Conservation (phyloP, 2,888 invertebrate species). For the Stenodema calcarata region DNA sequence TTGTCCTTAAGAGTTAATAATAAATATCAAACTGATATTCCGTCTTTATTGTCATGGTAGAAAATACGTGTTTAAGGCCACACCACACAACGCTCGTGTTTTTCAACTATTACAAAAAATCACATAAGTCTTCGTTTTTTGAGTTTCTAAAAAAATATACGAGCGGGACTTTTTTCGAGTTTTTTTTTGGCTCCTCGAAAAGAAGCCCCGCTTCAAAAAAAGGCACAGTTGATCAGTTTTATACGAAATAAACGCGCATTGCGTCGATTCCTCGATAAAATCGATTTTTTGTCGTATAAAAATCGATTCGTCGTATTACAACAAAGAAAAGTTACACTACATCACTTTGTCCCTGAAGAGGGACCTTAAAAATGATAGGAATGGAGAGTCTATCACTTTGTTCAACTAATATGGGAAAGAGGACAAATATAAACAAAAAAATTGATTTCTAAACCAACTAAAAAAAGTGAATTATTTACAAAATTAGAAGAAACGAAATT, state of each 20-base stretch:
- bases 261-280: not conserved
- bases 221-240: slow-evolving; percentile 29
- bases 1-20: not conserved
- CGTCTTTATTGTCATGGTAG: slow-evolving; percentile 33
- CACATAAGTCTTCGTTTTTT: slow-evolving; percentile 23
- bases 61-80: slow-evolving; percentile 42
- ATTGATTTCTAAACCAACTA: slow-evolving; percentile 36
- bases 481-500: slow-evolving; percentile 38
- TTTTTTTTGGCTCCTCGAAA: not conserved
- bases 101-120: not conserved
- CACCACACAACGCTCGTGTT: slow-evolving; percentile 5
- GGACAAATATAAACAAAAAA: not conserved
- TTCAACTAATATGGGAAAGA: not conserved
- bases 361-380: slow-evolving; percentile 19
- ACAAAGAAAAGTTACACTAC: not conserved
- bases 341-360: slow-evolving; percentile 31
- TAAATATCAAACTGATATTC: not conserved
- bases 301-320: not conserved
- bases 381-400: slow-evolving; percentile 37
- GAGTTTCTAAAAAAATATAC: not conserved
- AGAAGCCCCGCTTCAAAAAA: not conserved
- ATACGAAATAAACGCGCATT: not conserved
- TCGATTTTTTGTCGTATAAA: not conserved
- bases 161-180: not conserved
- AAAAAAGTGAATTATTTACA: slow-evolving; percentile 21